Evolutionary conservation across 2,797 vertebrate species (phyloP), one percentile per base, ranked within the genome.

Genomic region (Ctenopoma multispine): DNA sequence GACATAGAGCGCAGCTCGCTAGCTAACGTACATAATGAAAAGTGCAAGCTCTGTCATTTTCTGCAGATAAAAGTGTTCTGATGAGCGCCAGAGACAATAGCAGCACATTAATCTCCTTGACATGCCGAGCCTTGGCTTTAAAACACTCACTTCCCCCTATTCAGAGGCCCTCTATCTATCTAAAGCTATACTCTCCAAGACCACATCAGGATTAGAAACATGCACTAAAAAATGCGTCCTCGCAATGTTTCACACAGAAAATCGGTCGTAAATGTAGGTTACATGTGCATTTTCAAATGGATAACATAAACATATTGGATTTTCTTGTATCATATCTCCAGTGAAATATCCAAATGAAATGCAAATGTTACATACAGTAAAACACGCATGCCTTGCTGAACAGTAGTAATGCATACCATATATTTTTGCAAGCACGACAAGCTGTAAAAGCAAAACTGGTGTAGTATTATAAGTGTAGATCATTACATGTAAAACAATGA

Each of bases 11-110:
- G 11, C 55, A 5, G 77, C 85, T 85, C 67, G 82, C 75, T 80
- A 69, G 78, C 87, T 88, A 89, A 90, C 83, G 73, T 86, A 81
- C 84, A 90, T 93, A 93, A 93, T 93, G 92, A 92, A 94, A 94
- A 94, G 92, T 93, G 92, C 92, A 92, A 92, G 89, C 90, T 88
- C 81, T 87, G 92, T 94, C 92, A 93, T 94, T 92, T 92, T 92
- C 87, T 88, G 85, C 77, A 93, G 93, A 94, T 94, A 93, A 93
- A 93, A 91, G 90, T 90, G 91, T 92, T 90, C 91, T 92, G 92
- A 94, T 93, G 92, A 92, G 91, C 91, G 88, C 84, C 34, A 46
- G 85, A 94, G 91, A 94, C 93, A 95, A 94, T 93, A 89, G 93
- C 79, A 36, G 80, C 77, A 63, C 93, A 94, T 94, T 93, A 93